Evolutionary conservation across 1,140 invertebrate species (phyloP), one percentile per base, ranked within the genome.

Genomic region (Saxidomus purpurata): DNA sequence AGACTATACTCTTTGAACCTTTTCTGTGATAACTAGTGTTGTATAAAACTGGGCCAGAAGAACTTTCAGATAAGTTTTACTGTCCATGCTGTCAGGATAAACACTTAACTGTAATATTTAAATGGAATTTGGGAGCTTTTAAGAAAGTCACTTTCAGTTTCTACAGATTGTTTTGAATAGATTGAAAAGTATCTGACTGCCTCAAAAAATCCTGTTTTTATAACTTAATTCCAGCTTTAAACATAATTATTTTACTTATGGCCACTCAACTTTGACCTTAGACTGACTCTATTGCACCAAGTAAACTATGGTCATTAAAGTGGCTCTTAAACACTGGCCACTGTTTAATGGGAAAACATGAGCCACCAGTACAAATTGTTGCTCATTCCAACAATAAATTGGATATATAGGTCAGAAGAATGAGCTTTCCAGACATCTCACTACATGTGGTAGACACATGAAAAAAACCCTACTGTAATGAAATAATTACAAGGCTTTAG

Each of bases 381-480:
- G 52, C 19, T 55, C n/a, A 55, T n/a, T 9, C 11, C 59, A 22
- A 59, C 15, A 19, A 63, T 63, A 8, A 28, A 8, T 22, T 63
- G n/a, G 3, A 28, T 25, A 63, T 63, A 63, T 63, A 63, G 59
- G 59, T 63, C 59, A 63, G 25, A 6, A 63, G n/a, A 63, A n/a
- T 25, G 59, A 28, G 59, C 15, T 63, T 43, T 63, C 59, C 59
- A 63, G 59, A 63, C 59, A 8, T 4, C n/a, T 11, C 22, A 28
- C 59, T 28, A 25, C 59, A 63, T 63, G 59, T 63, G 59, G 59
- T 63, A 63, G 59, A 63, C 59, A 63, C 59, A 63, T 63, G 59
- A 63, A 63, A 63, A 63, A 63, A 63, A 28, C 0, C n/a, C 28
- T 1, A 8, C 25, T 63, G 59, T 28, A 25, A 63, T 63, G 59